Evolutionary conservation across 2,797 vertebrate genomes (phyloP).

Genomic region (Pseudochirops corinnae): DNA sequence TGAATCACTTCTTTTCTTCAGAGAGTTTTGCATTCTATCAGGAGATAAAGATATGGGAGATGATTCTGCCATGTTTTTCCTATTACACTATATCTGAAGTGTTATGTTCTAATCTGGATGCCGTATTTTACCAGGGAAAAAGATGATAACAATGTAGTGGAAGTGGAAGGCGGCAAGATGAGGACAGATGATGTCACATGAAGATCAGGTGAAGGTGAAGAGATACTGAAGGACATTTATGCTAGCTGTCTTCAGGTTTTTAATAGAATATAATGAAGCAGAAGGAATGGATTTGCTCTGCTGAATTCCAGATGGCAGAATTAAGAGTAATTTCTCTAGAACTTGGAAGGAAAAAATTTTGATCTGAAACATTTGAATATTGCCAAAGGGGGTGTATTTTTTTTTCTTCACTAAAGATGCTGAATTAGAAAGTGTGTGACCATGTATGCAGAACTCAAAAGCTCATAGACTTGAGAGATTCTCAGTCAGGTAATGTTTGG

Average conservation of each 20-base stretch:
- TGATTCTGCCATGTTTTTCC: background rate
- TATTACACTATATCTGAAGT: background rate
- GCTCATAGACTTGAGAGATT: background rate
- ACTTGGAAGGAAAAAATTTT: background rate
- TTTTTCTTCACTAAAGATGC: background rate
- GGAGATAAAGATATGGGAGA: background rate
- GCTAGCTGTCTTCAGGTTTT: background rate
- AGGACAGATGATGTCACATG: background rate
- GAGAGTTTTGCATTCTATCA: background rate
- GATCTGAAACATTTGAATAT: background rate
- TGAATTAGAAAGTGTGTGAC: background rate
- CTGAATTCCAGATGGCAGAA: background rate
- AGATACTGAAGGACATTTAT: background rate
- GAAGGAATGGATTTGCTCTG: background rate
- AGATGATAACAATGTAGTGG: background rate
- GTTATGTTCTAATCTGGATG: background rate
- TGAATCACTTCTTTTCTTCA: background rate
- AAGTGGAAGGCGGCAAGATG: background rate
- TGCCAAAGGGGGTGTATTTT: background rate
- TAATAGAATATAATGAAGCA: background rate
- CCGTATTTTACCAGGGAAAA: background rate
- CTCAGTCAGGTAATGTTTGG: background rate
- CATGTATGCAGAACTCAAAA: background rate
- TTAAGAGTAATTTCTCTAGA: background rate
- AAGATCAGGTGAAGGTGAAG: background rate